phyloP scores from a whole-genome alignment of 1,140 invertebrate species.

The Drosophila biarmipes region DNA sequence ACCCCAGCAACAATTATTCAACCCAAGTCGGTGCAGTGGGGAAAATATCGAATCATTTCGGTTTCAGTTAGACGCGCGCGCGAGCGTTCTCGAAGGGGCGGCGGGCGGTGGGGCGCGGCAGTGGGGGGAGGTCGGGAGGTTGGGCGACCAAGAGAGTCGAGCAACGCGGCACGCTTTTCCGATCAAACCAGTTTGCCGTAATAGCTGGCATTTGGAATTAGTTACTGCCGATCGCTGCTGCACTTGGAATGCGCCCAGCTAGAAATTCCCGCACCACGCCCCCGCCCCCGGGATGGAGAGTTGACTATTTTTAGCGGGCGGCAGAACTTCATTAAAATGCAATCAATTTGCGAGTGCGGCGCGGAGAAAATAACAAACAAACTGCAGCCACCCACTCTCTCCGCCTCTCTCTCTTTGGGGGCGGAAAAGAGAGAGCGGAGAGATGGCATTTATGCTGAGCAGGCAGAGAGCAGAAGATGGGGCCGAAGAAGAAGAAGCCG shows the following conservation, averaged over 20 bases:
- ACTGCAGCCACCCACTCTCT: constrained; percentile 61
- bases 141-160: constrained; percentile 8
- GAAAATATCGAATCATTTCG: constrained; percentile 75
- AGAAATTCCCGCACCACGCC: constrained; percentile 66
- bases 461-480: constrained; percentile 27
- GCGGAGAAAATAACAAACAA: constrained; percentile 56
- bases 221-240: constrained; percentile 42
- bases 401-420: background rate
- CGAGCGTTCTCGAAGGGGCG: background rate
- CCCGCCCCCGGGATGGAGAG: constrained; percentile 10
- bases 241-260: constrained; percentile 60
- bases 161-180: constrained; percentile 56
- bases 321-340: constrained; percentile 68
- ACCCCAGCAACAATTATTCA: constrained; percentile 30
- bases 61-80: constrained; percentile 68
- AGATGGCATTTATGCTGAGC: constrained; percentile 57
- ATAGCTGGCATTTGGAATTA: constrained; percentile 72
- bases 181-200: constrained; percentile 74
- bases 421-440: constrained; percentile 23
- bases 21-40: constrained; percentile 39
- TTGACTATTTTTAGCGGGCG: constrained; percentile 63
- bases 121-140: constrained; percentile 3
- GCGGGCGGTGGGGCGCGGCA: background rate
- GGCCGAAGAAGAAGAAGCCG: constrained; percentile 33
- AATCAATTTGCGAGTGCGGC: constrained; percentile 75